Conservation (phyloP, 2,888 invertebrate genomes). For the Patella pellucida region DNA sequence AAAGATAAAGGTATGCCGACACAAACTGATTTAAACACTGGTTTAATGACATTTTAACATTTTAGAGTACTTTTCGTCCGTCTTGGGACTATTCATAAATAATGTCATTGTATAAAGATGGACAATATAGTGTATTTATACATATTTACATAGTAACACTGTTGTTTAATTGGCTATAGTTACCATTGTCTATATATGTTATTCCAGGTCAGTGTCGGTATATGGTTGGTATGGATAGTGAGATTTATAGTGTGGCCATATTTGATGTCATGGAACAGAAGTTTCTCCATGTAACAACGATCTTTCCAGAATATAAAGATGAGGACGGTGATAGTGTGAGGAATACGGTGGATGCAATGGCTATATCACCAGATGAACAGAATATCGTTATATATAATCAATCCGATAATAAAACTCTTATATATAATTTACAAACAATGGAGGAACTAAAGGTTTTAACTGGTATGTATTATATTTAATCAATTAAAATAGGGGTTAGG, state of each 20-base stretch:
- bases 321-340: slow-evolving; percentile 35
- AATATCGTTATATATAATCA: slow-evolving; percentile 40
- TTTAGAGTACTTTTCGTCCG: too few species aligned
- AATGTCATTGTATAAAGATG: too few species aligned
- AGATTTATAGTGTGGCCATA: slow-evolving; percentile 36
- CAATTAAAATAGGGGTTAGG: too few species aligned
- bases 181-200: too few species aligned
- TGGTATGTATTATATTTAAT: too few species aligned
- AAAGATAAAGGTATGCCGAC: too few species aligned
- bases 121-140: too few species aligned
- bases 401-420: slow-evolving; percentile 42
- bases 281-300: slow-evolving; percentile 34
- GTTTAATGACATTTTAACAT: too few species aligned
- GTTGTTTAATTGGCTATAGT: too few species aligned
- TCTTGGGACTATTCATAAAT: too few species aligned
- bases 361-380: slow-evolving; percentile 42
- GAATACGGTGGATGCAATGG: slow-evolving; percentile 44
- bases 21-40: too few species aligned
- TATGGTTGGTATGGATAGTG: slow-evolving; percentile 19
- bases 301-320: slow-evolving; percentile 37
- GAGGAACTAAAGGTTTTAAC: slow-evolving; percentile 17
- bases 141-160: too few species aligned
- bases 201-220: not conserved
- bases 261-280: slow-evolving; percentile 33
- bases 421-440: slow-evolving; percentile 39